Conservation (phyloP, 2,113 vertebrate genomes). For the Ictalurus punctatus region DNA sequence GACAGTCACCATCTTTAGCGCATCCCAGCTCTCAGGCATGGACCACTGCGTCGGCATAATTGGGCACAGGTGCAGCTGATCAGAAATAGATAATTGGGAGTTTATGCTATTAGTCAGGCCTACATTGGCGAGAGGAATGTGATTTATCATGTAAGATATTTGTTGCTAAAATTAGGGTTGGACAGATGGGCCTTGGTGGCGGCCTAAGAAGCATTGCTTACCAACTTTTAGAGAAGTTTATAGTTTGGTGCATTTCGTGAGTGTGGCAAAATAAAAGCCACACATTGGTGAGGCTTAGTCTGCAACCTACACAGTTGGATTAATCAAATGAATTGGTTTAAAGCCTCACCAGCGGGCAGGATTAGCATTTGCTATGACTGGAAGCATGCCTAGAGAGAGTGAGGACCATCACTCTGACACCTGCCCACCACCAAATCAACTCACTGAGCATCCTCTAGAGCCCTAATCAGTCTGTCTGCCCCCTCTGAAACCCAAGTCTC, state of each 20-base stretch:
- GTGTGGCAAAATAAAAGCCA: constrained; percentile 18
- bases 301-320: constrained; percentile 65
- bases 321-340: constrained; percentile 61
- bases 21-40: constrained; percentile 58
- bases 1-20: constrained; percentile 50
- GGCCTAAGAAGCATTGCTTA: constrained; percentile 27
- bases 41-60: constrained; percentile 69
- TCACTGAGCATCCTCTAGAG: background rate
- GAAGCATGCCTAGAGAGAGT: constrained; percentile 59
- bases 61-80: constrained; percentile 71
- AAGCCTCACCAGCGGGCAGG: constrained; percentile 64
- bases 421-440: background rate
- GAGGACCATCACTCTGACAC: constrained; percentile 38
- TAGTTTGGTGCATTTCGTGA: background rate
- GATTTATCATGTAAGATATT: constrained; percentile 25
- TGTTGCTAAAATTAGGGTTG: constrained; percentile 39
- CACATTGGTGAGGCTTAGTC: background rate
- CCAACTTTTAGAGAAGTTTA: constrained; percentile 36
- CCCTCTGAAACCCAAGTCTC: background rate
- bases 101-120: constrained; percentile 62
- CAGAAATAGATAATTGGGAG: constrained; percentile 62
- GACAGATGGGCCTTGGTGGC: constrained; percentile 41
- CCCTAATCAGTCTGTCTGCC: constrained; percentile 1
- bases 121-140: constrained; percentile 28
- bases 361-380: constrained; percentile 72